These are phyloP conservation scores for Styela clava DNA, from an alignment of 23 tunicate species.

Conservation along the genomic window DNA sequence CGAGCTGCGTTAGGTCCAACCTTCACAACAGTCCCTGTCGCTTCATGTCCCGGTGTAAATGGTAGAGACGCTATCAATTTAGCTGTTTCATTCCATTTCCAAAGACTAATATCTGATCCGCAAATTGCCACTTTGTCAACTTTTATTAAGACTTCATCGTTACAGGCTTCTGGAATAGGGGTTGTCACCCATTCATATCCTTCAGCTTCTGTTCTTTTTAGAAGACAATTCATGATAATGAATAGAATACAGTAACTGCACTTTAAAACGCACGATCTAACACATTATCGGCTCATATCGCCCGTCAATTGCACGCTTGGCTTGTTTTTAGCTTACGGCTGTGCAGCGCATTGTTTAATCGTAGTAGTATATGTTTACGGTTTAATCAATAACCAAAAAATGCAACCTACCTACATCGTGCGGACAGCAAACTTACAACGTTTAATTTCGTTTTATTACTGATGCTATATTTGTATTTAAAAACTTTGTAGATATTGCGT, in stretches of 20 bases:
- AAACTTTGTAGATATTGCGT: no score
- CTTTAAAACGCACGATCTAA: not conserved
- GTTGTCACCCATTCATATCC: constrained; percentile 49
- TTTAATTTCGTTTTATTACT: no score
- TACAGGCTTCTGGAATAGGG: constrained; percentile 42
- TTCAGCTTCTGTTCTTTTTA: constrained; percentile 50
- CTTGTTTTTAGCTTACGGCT: not conserved
- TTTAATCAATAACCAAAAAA: no score
- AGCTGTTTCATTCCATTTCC: constrained; percentile 95
- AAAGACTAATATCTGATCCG: constrained; percentile 92
- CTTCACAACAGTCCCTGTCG: constrained; percentile 70
- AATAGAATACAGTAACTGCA: not conserved
- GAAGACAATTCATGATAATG: constrained; percentile 39
- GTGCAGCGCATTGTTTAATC: no score
- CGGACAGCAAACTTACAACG: no score
- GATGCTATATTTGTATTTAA: no score
- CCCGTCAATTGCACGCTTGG: not conserved
- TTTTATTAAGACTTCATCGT: constrained; percentile 84
- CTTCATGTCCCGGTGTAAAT: constrained; percentile 97
- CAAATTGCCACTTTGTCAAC: constrained; percentile 83
- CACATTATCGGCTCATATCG: not conserved
- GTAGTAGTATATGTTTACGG: no score
- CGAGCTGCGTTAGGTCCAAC: constrained; percentile 55
- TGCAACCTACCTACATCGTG: no score
- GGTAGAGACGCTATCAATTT: constrained; percentile 82